Evolutionary conservation across 2,113 vertebrate genomes (phyloP), one percentile per base, ranked within the genome.

Genomic region (Dicaeum eximium): DNA sequence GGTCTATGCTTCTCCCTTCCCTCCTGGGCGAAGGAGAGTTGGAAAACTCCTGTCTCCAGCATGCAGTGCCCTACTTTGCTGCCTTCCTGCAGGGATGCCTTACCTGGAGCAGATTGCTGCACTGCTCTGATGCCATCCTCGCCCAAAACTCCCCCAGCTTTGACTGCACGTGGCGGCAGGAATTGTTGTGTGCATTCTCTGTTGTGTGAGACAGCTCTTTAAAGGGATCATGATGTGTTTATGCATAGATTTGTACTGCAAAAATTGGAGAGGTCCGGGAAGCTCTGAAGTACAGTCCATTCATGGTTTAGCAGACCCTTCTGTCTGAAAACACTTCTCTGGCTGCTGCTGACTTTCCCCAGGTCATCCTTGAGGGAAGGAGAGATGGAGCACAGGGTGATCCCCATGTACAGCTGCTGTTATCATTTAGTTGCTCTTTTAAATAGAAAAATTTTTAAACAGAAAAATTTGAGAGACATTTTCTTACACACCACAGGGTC

Each of bases 81-180:
- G 30, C 6, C 31, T 47, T 66, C 16, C 15, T 11, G 5, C 1
- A 31, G 56, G 64, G 15, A 33, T 35, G 13, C 6, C 54, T 45
- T 2, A 8, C 2, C 23, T 37, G 31, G 7, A 75, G 35, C 53
- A 86, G 67, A 6, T n/a, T 62, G 81, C 65, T 60, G 40, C 50
- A 3, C 16, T 10, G 21, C 33, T 86, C 31, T 40, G 23, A 17
- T 13, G 9, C 12, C 30, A 5, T 10, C 13, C n/a, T 17, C 37
- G 19, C 51, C 30, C 47, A 17, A 56, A 89, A 40, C 21, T 66
- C 40, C 51, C 17, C 19, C 15, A 47, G 64, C 35, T 60, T 45
- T 83, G n/a, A 37, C 7, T 67, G 47, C 38, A 37, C 0, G 0
- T 0, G 2, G 24, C 7, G 53, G 20, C 69, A 44, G 50, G 33